phyloP scores from a whole-genome alignment of 2,888 invertebrate genomes.

The Pogonocherus hispidulus region DNA sequence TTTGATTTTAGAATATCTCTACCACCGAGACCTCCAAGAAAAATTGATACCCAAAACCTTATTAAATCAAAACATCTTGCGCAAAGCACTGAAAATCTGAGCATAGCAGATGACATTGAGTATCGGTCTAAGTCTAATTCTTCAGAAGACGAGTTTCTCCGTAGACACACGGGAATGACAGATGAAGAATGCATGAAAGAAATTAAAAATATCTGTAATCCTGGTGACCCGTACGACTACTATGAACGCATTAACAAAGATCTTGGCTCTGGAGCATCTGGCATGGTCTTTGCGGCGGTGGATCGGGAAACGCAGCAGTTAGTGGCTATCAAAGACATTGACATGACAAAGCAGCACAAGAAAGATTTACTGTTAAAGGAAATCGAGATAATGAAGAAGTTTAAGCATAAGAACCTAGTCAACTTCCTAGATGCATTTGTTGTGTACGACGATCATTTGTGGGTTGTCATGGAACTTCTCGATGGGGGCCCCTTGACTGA shows the following conservation, averaged over 20 bases:
- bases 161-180: constrained; percentile 70
- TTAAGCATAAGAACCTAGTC: constrained; percentile 91
- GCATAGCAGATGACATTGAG: constrained; percentile 63
- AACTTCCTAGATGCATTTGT: constrained; percentile 95
- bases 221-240: constrained; percentile 84
- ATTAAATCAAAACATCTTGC: constrained; percentile 63
- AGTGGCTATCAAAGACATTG: constrained; percentile 97
- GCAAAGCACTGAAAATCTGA: constrained; percentile 67
- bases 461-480: constrained; percentile 97
- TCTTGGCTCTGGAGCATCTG: constrained; percentile 93
- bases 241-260: constrained; percentile 85
- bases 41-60: constrained; percentile 53
- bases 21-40: constrained; percentile 71
- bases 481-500: constrained; percentile 97
- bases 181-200: constrained; percentile 83
- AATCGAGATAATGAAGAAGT: constrained; percentile 91
- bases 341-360: constrained; percentile 93
- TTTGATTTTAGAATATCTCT: constrained; percentile 69
- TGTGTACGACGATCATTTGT: constrained; percentile 87
- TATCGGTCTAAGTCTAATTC: constrained; percentile 61
- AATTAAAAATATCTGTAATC: constrained; percentile 83
- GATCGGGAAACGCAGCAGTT: constrained; percentile 79
- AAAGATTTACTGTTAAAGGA: constrained; percentile 97
- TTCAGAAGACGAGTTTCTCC: constrained; percentile 63
- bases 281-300: constrained; percentile 91